Conservation (phyloP, 1,140 invertebrate species). For the Lasioglossum albipes region DNA sequence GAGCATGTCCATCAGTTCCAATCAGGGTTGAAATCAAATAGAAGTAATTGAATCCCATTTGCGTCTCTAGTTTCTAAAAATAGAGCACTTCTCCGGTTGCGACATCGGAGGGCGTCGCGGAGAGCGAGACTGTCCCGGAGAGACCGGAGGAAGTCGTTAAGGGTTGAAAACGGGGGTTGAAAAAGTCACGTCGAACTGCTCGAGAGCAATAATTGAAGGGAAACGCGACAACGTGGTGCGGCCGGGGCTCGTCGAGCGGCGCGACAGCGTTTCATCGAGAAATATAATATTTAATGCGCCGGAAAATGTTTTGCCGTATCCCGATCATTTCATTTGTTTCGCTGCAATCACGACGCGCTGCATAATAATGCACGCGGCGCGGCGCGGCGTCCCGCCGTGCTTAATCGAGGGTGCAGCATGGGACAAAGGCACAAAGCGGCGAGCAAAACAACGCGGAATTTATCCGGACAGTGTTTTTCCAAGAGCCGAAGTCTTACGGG, state of each 20-base stretch:
- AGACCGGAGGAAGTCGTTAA: no score
- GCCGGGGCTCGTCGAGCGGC: background rate
- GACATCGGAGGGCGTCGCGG: no score
- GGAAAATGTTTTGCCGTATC: background rate
- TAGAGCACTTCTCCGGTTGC: no score
- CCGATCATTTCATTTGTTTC: conserved; percentile 20
- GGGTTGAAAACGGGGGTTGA: background rate
- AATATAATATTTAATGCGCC: conserved; percentile 41
- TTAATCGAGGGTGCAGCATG: conserved; percentile 13
- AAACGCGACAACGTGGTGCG: background rate
- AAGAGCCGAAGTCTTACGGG: conserved; percentile 72
- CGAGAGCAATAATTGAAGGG: conserved; percentile 9
- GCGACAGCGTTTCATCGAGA: background rate
- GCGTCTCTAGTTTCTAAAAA: no score
- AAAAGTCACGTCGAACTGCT: background rate
- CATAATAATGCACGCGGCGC: background rate
- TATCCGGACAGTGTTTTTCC: conserved; percentile 65
- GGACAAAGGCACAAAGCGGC: conserved; percentile 13
- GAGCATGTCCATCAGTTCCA: no score
- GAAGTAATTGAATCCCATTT: no score
- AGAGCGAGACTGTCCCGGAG: no score
- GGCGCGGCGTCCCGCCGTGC: background rate
- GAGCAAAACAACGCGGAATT: conserved; percentile 54
- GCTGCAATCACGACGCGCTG: background rate
- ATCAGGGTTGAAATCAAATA: no score